Evolutionary conservation across 2,797 vertebrate species (phyloP), one percentile per base, ranked within the genome.

Genomic region (Enteromius viviparus): DNA sequence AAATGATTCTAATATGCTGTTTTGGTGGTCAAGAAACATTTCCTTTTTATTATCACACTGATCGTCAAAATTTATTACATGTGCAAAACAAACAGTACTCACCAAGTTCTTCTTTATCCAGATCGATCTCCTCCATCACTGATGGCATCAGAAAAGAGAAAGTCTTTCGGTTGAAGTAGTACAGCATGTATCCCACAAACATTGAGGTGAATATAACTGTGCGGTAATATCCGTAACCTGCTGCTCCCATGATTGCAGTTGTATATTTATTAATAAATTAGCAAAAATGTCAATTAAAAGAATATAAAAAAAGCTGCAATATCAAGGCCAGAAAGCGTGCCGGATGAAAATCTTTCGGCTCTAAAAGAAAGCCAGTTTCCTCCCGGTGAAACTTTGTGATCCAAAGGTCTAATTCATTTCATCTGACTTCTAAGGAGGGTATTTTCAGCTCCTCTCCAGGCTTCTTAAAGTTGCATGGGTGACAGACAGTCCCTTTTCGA

Each of bases 101-200:
- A 99, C 98, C 98, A 85, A 99, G 89, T 40, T 98, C 97, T 83
- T 99, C 97, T 91, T 98, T 99, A 90, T 97, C 98, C 87, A 99
- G 92, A 5, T 94, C 58, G 58, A 99, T 96, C 90, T 99, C 97
- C 77, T 96, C 94, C 96, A 99, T 97, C 85, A 99, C 89, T 0
- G 97, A 94, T 0, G 98, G 97, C 98, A 99, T 98, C 83, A 99
- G 95, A 69, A 99, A 99, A 49, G 98, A 96, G 92, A 99, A 99
- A 15, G 98, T 99, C 92, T 99, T 99, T 84, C 98, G 95, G 91
- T 98, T 99, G 89, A 98, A 99, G 92, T 98, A 98, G 90, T 98
- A 99, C 3, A 99, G 93, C 45, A 96, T 94, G 90, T 99, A 99
- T 2, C 98, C 98, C n/a, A 91, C 91, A 86, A 98, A 99, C 98